Evolutionary conservation across 2,113 vertebrate genomes (phyloP).

Genomic region (Micromys minutus): DNA sequence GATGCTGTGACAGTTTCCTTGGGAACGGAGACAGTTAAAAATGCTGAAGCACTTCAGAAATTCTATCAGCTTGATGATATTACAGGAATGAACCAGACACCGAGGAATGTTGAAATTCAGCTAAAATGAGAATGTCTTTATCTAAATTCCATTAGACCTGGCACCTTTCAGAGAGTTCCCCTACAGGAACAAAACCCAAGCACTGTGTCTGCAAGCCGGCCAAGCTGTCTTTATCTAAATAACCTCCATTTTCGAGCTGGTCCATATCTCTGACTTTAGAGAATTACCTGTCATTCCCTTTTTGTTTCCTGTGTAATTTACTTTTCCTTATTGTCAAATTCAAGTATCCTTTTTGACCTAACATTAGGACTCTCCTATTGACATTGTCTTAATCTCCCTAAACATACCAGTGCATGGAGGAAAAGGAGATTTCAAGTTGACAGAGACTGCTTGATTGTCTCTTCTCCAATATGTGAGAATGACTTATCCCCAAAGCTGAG

Average conservation of each 20-base stretch:
- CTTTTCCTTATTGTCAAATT: conserved; percentile 62
- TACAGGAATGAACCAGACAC: conserved; percentile 70
- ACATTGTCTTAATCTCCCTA: conserved; percentile 48
- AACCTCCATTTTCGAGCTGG: conserved; percentile 72
- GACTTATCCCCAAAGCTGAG: neutral
- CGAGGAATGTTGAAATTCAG: conserved; percentile 70
- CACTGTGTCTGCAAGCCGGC: conserved; percentile 59
- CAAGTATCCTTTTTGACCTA: conserved; percentile 62
- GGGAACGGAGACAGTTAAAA: conserved; percentile 56
- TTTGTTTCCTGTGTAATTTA: conserved; percentile 68
- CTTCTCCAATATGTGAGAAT: neutral
- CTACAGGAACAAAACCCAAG: conserved; percentile 71
- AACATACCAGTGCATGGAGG: neutral
- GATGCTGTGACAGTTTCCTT: conserved; percentile 53
- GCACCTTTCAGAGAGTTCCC: conserved; percentile 71
- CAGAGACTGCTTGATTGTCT: neutral
- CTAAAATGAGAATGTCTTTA: conserved; percentile 74
- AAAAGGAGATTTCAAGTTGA: conserved; percentile 42
- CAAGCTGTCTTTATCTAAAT: conserved; percentile 70
- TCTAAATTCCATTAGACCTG: conserved; percentile 75
- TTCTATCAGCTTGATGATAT: conserved; percentile 52
- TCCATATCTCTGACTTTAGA: conserved; percentile 32
- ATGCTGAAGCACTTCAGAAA: conserved; percentile 60
- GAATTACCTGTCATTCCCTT: conserved; percentile 73
- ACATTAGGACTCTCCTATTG: conserved; percentile 48